A percentile compares a stretch with the other conserved stretches of the same genome.
Evolutionary conservation across 2,113 vertebrate genomes (phyloP).

Genomic region (Morone saxatilis): DNA sequence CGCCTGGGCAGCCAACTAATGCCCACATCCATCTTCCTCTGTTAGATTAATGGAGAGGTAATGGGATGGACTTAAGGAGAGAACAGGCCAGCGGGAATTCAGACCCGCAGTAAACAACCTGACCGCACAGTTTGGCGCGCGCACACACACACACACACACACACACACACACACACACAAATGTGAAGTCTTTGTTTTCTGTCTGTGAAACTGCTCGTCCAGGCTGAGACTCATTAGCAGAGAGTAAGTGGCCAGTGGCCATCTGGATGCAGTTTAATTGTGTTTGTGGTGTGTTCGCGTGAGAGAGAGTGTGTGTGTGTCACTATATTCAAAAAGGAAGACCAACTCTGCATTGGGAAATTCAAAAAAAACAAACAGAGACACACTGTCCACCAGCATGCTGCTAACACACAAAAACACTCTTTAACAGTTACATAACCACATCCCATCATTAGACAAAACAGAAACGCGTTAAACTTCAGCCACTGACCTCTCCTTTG

Average conservation of each 20-base stretch:
- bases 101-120: conserved; percentile 16
- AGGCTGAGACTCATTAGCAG: conserved; percentile 55
- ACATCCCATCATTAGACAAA: neutral
- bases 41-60: conserved; percentile 55
- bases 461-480: too few relatives aligned
- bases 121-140: neutral
- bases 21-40: conserved; percentile 47
- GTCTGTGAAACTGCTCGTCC: conserved; percentile 38
- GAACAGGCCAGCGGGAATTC: conserved; percentile 45
- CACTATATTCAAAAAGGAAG: neutral
- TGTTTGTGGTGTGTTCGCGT: too few relatives aligned
- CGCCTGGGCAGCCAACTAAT: conserved; percentile 20
- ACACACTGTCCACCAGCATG: neutral
- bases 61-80: conserved; percentile 57
- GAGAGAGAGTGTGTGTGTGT: neutral
- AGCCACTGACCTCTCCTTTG: conserved; percentile 93
- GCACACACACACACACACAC: neutral
- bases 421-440: neutral
- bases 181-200: conserved; percentile 52
- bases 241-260: conserved; percentile 43
- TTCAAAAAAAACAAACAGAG: conserved; percentile 18
- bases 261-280: conserved; percentile 31
- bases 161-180: neutral
- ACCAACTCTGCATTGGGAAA: neutral
- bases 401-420: neutral